Percentiles rank a stretch among this genome's conserved stretches.
Evolutionary conservation across 2,113 vertebrate species (phyloP).

Genomic region (Diphyllodes magnificus): DNA sequence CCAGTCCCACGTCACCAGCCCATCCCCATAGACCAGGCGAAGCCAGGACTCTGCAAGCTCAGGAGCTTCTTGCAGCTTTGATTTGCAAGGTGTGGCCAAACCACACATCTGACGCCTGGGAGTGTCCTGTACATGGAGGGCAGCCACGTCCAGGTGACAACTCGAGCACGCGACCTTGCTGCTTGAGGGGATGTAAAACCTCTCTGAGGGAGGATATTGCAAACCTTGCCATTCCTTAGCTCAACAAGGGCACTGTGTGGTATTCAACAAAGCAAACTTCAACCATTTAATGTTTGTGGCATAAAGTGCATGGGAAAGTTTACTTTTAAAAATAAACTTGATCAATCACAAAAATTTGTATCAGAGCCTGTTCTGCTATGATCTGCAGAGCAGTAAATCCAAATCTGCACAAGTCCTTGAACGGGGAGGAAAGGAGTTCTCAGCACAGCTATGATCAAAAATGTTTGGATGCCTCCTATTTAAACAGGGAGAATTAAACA

Average conservation of each 20-base stretch:
- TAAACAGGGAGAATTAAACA: not conserved
- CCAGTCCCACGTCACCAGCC: no score
- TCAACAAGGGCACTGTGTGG: not conserved
- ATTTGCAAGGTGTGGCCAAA: not conserved
- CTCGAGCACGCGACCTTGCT: fast-evolving
- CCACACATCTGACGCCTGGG: not conserved
- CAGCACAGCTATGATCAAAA: not conserved
- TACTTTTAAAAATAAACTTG: not conserved
- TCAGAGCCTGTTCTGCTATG: not conserved
- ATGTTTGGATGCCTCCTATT: not conserved
- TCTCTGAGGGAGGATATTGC: not conserved
- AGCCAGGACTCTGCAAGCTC: not conserved
- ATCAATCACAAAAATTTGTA: not conserved
- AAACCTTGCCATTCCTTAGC: not conserved
- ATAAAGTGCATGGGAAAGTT: fast-evolving
- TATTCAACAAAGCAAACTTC: not conserved
- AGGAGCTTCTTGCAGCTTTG: not conserved
- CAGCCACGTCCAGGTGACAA: not conserved
- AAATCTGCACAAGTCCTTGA: not conserved
- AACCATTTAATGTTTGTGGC: fast-evolving
- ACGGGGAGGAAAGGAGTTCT: not conserved
- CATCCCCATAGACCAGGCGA: not conserved
- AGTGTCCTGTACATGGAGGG: not conserved
- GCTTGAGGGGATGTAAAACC: not conserved
- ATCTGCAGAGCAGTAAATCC: not conserved